Evolutionary conservation across 2,113 vertebrate genomes (phyloP).

Genomic region (Carollia perspicillata): DNA sequence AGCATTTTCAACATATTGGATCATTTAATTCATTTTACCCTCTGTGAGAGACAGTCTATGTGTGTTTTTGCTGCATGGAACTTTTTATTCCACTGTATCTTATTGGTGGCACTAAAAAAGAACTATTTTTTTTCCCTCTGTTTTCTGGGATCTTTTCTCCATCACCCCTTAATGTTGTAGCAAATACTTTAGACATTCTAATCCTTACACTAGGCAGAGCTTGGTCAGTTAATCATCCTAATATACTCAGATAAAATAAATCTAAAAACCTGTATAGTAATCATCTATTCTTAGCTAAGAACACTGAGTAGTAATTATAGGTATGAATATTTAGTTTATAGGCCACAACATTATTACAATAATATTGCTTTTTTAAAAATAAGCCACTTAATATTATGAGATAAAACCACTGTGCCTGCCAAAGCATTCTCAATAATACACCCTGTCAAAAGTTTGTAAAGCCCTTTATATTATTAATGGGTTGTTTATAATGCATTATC

Average conservation of each 20-base stretch:
- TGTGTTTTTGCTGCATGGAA: constrained; percentile 15
- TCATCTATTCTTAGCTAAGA: constrained; percentile 35
- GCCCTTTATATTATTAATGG: neutral
- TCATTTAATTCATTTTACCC: constrained; percentile 49
- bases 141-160: neutral
- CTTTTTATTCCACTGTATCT: neutral
- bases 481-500: neutral
- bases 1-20: constrained; percentile 43
- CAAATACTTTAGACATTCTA: constrained; percentile 19
- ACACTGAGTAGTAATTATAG: constrained; percentile 11
- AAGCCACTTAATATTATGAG: neutral
- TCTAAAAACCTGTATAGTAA: neutral
- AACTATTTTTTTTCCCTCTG: neutral
- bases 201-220: neutral
- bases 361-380: neutral
- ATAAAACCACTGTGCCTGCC: neutral
- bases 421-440: neutral
- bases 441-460: constrained; percentile 6
- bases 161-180: neutral
- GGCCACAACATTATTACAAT: neutral
- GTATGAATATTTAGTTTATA: constrained; percentile 30
- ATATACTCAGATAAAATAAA: constrained; percentile 44
- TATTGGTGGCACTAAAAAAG: constrained; percentile 25
- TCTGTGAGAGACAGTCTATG: neutral
- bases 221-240: neutral